Base-by-base conservation (phyloP, 2,888 invertebrate species). In the Mongoloraphidia duomilia region DNA sequence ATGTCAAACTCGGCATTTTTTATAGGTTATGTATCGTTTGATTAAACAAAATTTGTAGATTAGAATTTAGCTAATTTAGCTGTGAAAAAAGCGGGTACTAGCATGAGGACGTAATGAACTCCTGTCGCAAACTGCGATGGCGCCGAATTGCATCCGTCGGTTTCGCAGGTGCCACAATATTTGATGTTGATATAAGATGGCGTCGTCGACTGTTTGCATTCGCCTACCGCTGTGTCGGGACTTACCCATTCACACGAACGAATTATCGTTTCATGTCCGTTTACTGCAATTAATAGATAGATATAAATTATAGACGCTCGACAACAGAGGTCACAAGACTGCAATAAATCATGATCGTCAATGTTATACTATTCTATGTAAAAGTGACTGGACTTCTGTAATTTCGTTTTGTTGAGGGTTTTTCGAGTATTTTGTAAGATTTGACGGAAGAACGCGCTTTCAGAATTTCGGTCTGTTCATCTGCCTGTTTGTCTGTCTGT, bases 121-220 rank as follows among this genome's bases (percentile, higher is more conserved):
- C 26, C 14, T 8, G 37, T n/a, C n/a, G 26, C 13, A 42, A 42
- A 42, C 26, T 14, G n/a, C 8, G 38, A 38, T 3, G 70, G 62
- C 3, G 76, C 77, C 2, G 74, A 70, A 59, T 83, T 84, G 68
- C 84, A 84, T 3, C 77, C 75, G 55, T 83, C 82, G 34, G 73
- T 73, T 49, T 79, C 78, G 61, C 84, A 84, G 49, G 79, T 80
- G 60, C 76, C 76, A 57, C 84, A 84, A 67, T 74, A 79, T 42
- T 75, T 69, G 41, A 76, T 68, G 13, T 72, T 66, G 55, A 75
- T 73, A 55, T 75, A 71, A 46, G 67, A 66, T 2, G 71, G 69
- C 50, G 70, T 70, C 36, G 72, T 61, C 53, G 67, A 69, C 2
- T 74, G 67, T 12, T 60, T 61, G 54, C 79, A 80, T 10, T 65